Evolutionary conservation across 1,140 invertebrate species (phyloP), one percentile per base, ranked within the genome.

Genomic region (Ceratoteleas bidentatus): DNA sequence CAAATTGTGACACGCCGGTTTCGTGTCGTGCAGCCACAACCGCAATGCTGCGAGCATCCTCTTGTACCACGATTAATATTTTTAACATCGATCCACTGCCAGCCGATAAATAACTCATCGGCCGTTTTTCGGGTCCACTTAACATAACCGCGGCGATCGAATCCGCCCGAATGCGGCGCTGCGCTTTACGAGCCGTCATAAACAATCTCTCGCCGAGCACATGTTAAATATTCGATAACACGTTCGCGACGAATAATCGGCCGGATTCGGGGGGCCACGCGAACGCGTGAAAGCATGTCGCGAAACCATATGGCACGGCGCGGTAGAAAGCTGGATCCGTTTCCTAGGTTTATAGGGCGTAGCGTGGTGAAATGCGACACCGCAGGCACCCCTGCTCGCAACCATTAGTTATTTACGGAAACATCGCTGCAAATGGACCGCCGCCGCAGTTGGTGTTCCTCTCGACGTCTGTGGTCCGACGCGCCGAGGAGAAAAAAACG

Each of bases 341-440:
- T 83, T 83, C 81, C 68, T 74, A 77, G 82, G 86, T 87, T 85
- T 87, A 76, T 83, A 86, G 85, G 82, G 83, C 83, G 75, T 66
- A 75, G 38, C 82, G 72, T 69, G 70, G 78, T 80, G 87, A 87
- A 88, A 88, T 75, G 87, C 82, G 87, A 88, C 85, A 88, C 87
- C 81, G 64, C 83, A 84, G 83, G 74, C 73, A 84, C 61, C 78
- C 81, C 74, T 82, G 73, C 69, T 68, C 68, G 70, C 70, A 79
- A 58, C 86, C 87, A 88, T 88, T 86, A 88, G 86, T 87, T 88
- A 88, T 88, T 88, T 87, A 87, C 85, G 84, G 84, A 88, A 88
- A 88, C 84, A 74, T 54, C 84, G 77, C 75, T 85, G 86, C 80
- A 88, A 88, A 88, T 88, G 86, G 85, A 84, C 78, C 86, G 81